Conservation (phyloP, 2,113 vertebrate species). For the Hystrix brachyura region DNA sequence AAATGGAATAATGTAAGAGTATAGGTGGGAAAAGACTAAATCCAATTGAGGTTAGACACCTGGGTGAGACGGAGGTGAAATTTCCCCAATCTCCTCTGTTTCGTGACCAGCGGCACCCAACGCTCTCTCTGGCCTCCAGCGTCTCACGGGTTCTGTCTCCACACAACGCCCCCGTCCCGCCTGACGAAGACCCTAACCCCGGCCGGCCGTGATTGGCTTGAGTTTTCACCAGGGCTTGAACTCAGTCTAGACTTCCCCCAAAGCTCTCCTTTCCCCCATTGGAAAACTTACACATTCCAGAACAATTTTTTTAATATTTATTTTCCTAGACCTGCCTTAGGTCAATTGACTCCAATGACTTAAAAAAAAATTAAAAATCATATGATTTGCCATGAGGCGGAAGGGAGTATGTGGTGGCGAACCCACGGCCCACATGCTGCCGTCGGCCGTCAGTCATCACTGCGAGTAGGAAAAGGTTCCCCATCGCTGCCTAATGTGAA, state of each 20-base stretch:
- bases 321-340: no score
- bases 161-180: neutral
- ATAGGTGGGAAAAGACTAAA: constrained; percentile 18
- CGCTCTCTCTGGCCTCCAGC: neutral
- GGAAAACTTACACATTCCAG: no score
- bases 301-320: no score
- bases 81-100: neutral
- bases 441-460: neutral
- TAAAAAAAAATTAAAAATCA: no score
- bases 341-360: no score
- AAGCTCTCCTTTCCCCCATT: no score
- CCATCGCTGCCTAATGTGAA: neutral
- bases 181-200: neutral
- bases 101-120: neutral
- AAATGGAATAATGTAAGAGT: neutral
- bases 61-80: neutral
- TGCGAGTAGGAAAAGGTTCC: neutral
- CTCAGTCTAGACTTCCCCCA: no score
- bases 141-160: neutral
- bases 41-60: neutral
- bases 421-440: no score
- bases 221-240: no score
- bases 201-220: no score
- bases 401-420: neutral
- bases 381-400: no score